Conservation (phyloP, 2,888 invertebrate species). For the Agrilus mali region DNA sequence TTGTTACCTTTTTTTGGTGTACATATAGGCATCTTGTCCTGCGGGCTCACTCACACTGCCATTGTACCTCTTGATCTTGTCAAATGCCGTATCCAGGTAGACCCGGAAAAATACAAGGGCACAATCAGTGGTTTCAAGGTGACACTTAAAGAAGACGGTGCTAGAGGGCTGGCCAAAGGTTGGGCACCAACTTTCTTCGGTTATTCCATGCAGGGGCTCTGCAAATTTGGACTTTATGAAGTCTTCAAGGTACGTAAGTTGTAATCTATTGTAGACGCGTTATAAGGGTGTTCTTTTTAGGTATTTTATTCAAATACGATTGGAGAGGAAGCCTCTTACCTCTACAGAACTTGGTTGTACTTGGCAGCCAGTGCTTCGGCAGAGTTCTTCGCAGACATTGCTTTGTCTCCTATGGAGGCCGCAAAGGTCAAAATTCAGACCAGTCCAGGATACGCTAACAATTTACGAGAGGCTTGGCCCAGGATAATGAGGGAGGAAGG, state of each 20-base stretch:
- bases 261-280: not conserved
- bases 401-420: constrained; percentile 93
- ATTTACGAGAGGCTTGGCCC: constrained; percentile 81
- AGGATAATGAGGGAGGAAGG: constrained; percentile 85
- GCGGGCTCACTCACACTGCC: constrained; percentile 86
- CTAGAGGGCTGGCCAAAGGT: constrained; percentile 76
- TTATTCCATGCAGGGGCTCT: constrained; percentile 88
- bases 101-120: constrained; percentile 88
- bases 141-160: constrained; percentile 78
- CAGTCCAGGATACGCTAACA: constrained; percentile 82
- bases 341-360: constrained; percentile 80
- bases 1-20: constrained; percentile 2
- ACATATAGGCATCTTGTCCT: constrained; percentile 35
- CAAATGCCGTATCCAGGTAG: constrained; percentile 89
- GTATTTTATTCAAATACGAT: constrained; percentile 68
- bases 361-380: constrained; percentile 91
- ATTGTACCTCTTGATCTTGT: constrained; percentile 94
- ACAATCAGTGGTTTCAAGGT: constrained; percentile 75
- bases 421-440: constrained; percentile 92
- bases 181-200: constrained; percentile 98
- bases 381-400: constrained; percentile 98
- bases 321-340: constrained; percentile 87
- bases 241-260: constrained; percentile 35
- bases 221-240: constrained; percentile 98
- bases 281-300: constrained; percentile 40